Evolutionary conservation across 2,797 vertebrate genomes (phyloP), one percentile per base, ranked within the genome.

Genomic region (Sebastes itinus): DNA sequence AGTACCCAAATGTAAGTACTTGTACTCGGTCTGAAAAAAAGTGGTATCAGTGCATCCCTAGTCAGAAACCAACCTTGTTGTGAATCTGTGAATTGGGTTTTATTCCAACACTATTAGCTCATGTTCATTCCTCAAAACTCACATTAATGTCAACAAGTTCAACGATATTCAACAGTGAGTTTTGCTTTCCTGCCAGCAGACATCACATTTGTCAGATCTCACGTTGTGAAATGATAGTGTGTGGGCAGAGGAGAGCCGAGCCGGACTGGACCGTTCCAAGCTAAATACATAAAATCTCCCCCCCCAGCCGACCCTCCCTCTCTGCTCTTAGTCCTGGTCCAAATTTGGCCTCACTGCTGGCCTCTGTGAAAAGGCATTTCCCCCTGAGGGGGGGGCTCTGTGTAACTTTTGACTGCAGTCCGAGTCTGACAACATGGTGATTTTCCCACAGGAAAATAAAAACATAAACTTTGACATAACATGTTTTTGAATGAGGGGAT

Each of bases 361-460:
- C 23, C 75, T 78, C 71, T 82, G 65, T 68, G 65, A 87, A 85
- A 68, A 72, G 83, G 66, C 78, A 70, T 80, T 82, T 84, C 75
- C 90, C 86, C 77, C 10, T 10, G 64, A 30, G 46, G 33, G 20
- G 5, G 60, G 65, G 49, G 35, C 35, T 73, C 65, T 55, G 27
- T 35, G 71, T 82, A 80, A 71, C 70, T 81, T 77, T 58, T 46
- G 76, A 81, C 75, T 78, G 59, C 58, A 6, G 33, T 75, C 73
- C 9, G 63, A 78, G 64, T 76, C 82, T 61, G 80, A 85, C 88
- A 80, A 86, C 82, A 75, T 77, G 1, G 20, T 22, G 66, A 91
- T 88, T 92, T 92, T 93, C 92, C 92, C 92, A 93, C 92, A 92
- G 88, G 67, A 91, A 90, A 92, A 88, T 80, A 80, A 89, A 87